Evolutionary conservation across 2,888 invertebrate species (phyloP), one percentile per base, ranked within the genome.

Genomic region (Alcis repandata): DNA sequence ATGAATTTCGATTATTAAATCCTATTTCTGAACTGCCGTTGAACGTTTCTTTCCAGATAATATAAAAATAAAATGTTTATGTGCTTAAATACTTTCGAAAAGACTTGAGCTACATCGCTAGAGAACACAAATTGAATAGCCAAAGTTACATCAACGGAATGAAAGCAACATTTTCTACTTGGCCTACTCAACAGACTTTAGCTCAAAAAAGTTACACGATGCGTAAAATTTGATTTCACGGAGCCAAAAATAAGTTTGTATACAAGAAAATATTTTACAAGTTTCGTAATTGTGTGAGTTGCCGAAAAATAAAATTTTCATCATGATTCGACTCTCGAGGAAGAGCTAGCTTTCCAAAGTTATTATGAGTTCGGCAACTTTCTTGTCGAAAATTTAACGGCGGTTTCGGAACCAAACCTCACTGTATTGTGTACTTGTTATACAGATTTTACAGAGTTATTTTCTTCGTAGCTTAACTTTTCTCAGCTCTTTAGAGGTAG

Each of bases 371-470:
- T 63, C 15, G 45, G 10, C 9, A 54, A 63, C 45, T 63, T 63
- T 41, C 0, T 22, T 36, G n/a, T 10, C 38, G 51, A 62, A 48
- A 63, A 46, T 59, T 59, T 59, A 59, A 59, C 54, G 53, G 13
- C 48, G 59, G 59, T 22, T 33, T 33, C n/a, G 33, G 54, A 59
- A 63, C 36, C 27, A 59, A 63, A 54, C 63, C 59, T 41, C 33
- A 22, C 57, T 52, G 57, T 54, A 43, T 48, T 59, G 53, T 59
- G 32, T 58, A 59, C 32, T 40, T 63, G 27, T 45, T 51, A 58
- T 40, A 15, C 33, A 15, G 17, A 53, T 53, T 40, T 53, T 40
- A 32, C n/a, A 33, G 20, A 36, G 59, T 53, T n/a, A n/a, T n/a
- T n/a, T n/a, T n/a, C n/a, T n/a, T n/a, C n/a, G n/a, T n/a, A n/a